These are phyloP conservation scores for Semotilus atromaculatus DNA, from an alignment of 2,797 vertebrate species.

Conservation along the genomic window DNA sequence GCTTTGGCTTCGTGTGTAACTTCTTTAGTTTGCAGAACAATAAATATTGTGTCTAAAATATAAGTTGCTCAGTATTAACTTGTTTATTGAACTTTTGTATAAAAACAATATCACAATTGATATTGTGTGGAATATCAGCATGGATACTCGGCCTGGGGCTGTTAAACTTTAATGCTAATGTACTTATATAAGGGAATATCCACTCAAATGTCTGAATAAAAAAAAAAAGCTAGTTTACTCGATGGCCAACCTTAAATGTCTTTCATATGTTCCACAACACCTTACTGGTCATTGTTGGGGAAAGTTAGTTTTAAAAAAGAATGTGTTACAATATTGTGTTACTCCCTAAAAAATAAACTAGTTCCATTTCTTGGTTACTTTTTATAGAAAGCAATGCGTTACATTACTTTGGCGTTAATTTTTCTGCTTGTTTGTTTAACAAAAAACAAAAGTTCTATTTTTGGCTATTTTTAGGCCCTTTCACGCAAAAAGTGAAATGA, in stretches of 20 bases:
- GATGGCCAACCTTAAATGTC: conserved; percentile 22
- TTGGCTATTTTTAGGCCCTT: neutral
- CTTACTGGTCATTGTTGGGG: neutral
- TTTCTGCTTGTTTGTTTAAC: neutral
- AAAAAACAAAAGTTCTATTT: neutral
- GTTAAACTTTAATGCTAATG: neutral
- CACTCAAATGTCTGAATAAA: neutral
- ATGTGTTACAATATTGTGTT: neutral
- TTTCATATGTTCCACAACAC: conserved; percentile 28
- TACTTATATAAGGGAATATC: neutral
- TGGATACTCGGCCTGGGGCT: neutral
- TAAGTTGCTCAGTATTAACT: neutral
- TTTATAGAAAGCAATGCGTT: neutral
- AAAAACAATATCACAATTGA: neutral
- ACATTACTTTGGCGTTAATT: no score
- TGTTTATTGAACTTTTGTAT: neutral
- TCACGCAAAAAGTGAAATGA: neutral
- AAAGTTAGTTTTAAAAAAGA: neutral
- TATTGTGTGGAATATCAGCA: neutral
- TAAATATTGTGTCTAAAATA: neutral
- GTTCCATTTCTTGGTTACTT: neutral
- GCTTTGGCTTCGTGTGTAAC: neutral
- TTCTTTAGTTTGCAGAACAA: neutral
- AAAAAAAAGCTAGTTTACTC: neutral
- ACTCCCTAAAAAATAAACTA: neutral